Conservation (phyloP, 2,888 invertebrate genomes). For the Metacarcinus magister region DNA sequence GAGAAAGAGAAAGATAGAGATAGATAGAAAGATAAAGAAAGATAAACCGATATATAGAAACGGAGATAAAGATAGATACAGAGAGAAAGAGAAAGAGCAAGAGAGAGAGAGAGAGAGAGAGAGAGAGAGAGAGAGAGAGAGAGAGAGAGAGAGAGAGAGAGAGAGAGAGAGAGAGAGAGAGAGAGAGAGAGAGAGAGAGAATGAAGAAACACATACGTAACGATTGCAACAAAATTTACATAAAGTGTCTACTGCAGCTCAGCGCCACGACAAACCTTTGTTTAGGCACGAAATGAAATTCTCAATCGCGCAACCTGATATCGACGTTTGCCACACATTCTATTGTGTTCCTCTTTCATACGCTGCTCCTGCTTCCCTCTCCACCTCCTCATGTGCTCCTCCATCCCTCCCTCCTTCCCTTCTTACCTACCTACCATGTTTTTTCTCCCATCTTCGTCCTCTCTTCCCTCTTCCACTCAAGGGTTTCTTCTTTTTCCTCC, state of each 20-base stretch:
- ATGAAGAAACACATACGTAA: neutral
- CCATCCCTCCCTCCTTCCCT: neutral
- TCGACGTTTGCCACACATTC: neutral
- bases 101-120: too few relatives aligned
- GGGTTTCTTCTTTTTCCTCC: neutral
- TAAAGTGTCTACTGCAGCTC: neutral
- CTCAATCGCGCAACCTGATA: slow-evolving; percentile 11
- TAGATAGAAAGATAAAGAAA: neutral
- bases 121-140: too few relatives aligned
- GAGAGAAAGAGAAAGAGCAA: neutral
- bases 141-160: too few relatives aligned
- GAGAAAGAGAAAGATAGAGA: neutral
- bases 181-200: too few relatives aligned
- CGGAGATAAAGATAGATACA: neutral
- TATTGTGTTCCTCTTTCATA: neutral
- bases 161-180: too few relatives aligned
- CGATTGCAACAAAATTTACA: neutral
- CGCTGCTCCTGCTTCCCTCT: neutral
- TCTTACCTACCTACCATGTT: neutral
- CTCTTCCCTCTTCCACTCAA: neutral
- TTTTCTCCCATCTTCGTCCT: neutral
- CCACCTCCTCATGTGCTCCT: neutral
- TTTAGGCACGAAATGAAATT: neutral
- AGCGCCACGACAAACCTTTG: neutral
- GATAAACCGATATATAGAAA: neutral